Percentiles rank a stretch among this genome's conserved stretches.
phyloP scores from a whole-genome alignment of 2,888 invertebrate species.

The Camponotus fellah region DNA sequence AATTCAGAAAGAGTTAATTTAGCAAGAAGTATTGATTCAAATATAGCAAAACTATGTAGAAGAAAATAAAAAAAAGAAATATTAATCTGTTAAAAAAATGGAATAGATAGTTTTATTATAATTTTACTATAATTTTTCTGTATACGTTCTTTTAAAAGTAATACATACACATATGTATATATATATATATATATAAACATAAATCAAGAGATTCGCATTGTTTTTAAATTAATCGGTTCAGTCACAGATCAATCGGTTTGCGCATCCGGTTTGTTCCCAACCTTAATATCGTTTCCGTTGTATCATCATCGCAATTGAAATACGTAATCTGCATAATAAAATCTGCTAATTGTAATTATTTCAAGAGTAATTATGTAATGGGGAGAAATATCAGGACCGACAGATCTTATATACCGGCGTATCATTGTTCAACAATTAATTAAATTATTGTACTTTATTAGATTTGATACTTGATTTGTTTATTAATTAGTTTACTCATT shows the following conservation, averaged over 20 bases:
- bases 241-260: not conserved
- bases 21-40: not conserved
- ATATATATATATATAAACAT: too few relatives aligned
- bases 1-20: not conserved
- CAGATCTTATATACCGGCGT: too few relatives aligned
- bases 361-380: not conserved
- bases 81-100: not conserved
- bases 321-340: not conserved
- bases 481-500: too few relatives aligned
- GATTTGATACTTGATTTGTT: too few relatives aligned
- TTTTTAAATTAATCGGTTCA: not conserved
- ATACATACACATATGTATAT: too few relatives aligned
- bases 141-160: too few relatives aligned
- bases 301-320: not conserved
- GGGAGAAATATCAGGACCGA: too few relatives aligned
- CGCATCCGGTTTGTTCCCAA: not conserved
- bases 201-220: not conserved
- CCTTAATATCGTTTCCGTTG: slow-evolving; percentile 29
- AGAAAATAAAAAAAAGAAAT: not conserved
- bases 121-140: too few relatives aligned
- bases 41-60: not conserved
- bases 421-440: too few relatives aligned
- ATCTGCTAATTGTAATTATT: not conserved
- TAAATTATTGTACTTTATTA: too few relatives aligned
- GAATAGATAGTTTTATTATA: not conserved